These are phyloP conservation scores for Cryptomyrus ogoouensis DNA, from an alignment of 2,113 vertebrate species.

Conservation along the genomic window DNA sequence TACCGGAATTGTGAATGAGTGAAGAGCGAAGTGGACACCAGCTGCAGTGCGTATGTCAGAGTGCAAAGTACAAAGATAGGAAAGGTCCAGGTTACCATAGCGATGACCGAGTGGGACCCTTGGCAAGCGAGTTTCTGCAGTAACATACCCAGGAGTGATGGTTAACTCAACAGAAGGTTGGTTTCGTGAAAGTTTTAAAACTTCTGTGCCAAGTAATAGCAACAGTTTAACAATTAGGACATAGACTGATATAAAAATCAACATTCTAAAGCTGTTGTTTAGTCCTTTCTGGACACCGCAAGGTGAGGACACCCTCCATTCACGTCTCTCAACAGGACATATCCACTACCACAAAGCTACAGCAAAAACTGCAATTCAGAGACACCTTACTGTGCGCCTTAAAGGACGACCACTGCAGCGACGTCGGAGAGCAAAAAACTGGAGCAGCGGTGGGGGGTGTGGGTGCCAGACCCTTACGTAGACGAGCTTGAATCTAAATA, in stretches of 20 bases:
- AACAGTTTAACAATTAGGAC: background rate
- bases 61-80: background rate
- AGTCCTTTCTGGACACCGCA: background rate
- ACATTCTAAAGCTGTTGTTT: background rate
- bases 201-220: background rate
- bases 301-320: background rate
- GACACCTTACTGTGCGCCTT: background rate
- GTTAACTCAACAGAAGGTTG: background rate
- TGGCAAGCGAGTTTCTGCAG: background rate
- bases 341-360: background rate
- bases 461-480: background rate
- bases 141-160: background rate
- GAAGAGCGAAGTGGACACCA: background rate
- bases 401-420: background rate
- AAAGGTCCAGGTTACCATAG: background rate
- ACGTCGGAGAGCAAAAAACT: background rate
- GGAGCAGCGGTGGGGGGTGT: background rate
- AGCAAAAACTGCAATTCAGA: background rate
- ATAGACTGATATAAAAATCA: background rate
- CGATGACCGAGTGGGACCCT: background rate
- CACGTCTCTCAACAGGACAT: background rate
- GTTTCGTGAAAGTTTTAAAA: background rate
- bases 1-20: background rate
- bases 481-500: background rate
- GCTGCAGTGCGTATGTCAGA: background rate